Percentiles rank a stretch among this genome's conserved stretches.
phyloP scores from a whole-genome alignment of 1,140 invertebrate species.

The Heliconius eleuchia region DNA sequence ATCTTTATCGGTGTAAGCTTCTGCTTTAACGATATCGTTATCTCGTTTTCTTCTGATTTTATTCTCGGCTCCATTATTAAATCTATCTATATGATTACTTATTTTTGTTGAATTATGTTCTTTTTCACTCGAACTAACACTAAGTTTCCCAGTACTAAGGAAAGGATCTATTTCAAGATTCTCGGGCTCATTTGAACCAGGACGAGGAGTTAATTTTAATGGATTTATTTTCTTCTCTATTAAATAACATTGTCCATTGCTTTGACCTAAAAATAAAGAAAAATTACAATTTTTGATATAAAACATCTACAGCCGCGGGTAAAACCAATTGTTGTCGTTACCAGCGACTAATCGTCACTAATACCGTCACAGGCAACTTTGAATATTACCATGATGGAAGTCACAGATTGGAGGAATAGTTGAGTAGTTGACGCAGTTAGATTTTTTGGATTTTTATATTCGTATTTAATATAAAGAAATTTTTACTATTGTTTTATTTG shows the following conservation, averaged over 20 bases:
- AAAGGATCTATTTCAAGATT: constrained; percentile 72
- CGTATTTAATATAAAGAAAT: too few relatives aligned
- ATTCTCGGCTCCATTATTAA: constrained; percentile 53
- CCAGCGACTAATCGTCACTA: too few relatives aligned
- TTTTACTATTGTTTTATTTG: too few relatives aligned
- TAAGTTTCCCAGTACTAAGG: constrained; percentile 57
- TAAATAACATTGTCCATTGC: constrained; percentile 85
- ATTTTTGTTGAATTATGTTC: constrained; percentile 82
- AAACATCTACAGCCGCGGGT: neutral
- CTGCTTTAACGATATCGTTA: constrained; percentile 87
- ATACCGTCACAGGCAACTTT: too few relatives aligned
- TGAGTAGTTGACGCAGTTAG: too few relatives aligned
- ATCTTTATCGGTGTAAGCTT: constrained; percentile 86
- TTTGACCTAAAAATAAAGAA: constrained; percentile 67
- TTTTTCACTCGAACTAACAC: constrained; percentile 58
- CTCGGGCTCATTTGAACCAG: constrained; percentile 78
- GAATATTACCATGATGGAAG: too few relatives aligned
- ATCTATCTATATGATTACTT: constrained; percentile 52
- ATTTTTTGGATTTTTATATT: too few relatives aligned
- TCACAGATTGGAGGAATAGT: too few relatives aligned
- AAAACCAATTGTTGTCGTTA: too few relatives aligned
- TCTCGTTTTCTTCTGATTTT: constrained; percentile 84
- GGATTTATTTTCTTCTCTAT: constrained; percentile 85
- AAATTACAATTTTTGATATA: neutral
- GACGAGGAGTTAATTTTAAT: constrained; percentile 83